phyloP scores from a whole-genome alignment of 2,113 vertebrate genomes.

The Elachura formosa region DNA sequence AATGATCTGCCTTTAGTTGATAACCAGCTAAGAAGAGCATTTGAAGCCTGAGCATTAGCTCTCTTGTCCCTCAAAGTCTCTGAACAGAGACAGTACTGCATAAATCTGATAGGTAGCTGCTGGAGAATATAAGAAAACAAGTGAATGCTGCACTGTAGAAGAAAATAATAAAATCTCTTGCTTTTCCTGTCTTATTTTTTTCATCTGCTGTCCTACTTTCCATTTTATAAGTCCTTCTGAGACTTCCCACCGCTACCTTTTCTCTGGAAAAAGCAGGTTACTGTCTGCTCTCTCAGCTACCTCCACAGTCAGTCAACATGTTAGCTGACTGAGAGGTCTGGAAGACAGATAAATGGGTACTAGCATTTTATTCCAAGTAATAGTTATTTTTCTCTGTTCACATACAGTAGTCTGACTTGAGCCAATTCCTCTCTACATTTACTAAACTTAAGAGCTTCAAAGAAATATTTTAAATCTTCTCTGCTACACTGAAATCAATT shows the following conservation, averaged over 20 bases:
- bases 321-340: neutral
- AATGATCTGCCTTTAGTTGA: neutral
- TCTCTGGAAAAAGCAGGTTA: neutral
- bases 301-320: neutral
- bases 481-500: neutral
- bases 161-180: neutral
- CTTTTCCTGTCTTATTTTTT: neutral
- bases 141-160: neutral
- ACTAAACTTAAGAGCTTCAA: neutral
- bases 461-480: neutral
- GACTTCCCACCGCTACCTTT: neutral
- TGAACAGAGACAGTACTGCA: neutral
- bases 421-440: neutral
- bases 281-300: neutral
- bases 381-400: neutral
- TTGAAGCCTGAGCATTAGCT: neutral
- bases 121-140: conserved; percentile 1
- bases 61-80: neutral
- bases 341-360: neutral
- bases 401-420: neutral
- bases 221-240: neutral
- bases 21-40: neutral
- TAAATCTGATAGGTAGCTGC: neutral
- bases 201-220: neutral
- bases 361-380: neutral